phyloP scores from a whole-genome alignment of 1,140 invertebrate genomes.

The Caerostris darwini region DNA sequence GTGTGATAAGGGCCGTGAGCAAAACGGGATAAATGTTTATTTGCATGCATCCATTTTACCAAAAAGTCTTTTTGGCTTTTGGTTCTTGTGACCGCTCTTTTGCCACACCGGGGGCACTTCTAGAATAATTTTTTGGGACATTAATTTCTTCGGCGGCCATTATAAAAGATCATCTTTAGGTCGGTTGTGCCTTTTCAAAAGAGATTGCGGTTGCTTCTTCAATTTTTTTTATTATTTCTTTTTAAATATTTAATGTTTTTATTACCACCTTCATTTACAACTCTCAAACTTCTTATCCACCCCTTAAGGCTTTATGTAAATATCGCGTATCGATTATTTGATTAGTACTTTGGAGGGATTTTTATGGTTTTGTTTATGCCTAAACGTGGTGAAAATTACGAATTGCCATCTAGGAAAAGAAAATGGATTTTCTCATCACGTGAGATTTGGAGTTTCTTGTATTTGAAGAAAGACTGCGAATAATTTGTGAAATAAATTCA shows the following conservation, averaged over 20 bases:
- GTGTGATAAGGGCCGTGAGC: slow-evolving; percentile 8
- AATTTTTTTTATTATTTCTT: background rate
- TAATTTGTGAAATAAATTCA: background rate
- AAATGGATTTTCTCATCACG: background rate
- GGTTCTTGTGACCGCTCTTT: background rate
- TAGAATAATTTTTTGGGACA: slow-evolving; percentile 63
- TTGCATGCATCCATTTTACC: slow-evolving; percentile 44
- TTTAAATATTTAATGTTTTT: background rate
- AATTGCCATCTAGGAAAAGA: background rate
- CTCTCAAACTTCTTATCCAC: background rate
- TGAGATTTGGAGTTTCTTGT: background rate
- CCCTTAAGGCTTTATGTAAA: slow-evolving; percentile 7
- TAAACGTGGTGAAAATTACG: background rate
- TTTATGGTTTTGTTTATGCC: background rate
- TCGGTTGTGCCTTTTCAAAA: slow-evolving; percentile 15
- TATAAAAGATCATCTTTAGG: slow-evolving; percentile 27
- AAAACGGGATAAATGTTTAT: slow-evolving; percentile 67
- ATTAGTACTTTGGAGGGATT: background rate
- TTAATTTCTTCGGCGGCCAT: slow-evolving; percentile 64
- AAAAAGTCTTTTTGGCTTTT: background rate
- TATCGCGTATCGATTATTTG: background rate
- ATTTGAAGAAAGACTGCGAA: background rate
- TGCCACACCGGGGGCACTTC: slow-evolving; percentile 2
- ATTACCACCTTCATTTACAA: background rate
- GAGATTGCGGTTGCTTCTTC: slow-evolving; percentile 20